Evolutionary conservation across 2,797 vertebrate genomes (phyloP).

Genomic region (Glyptemys insculpta): DNA sequence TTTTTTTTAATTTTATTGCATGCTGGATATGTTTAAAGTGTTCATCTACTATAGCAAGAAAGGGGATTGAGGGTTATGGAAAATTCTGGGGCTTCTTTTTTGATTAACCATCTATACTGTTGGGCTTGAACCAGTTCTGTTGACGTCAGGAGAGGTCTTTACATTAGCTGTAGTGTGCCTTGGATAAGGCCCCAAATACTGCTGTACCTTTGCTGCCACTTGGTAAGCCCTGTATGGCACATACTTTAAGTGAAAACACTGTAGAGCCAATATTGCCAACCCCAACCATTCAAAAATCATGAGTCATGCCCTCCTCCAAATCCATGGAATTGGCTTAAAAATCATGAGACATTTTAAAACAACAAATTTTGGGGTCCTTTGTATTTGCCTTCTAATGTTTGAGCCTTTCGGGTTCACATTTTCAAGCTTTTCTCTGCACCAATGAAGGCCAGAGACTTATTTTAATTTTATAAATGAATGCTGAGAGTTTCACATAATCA

Average conservation of each 20-base stretch:
- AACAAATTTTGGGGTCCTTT: not conserved
- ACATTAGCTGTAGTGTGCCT: not conserved
- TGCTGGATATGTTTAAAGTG: not conserved
- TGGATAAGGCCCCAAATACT: not conserved
- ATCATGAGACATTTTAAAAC: not conserved
- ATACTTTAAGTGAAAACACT: not conserved
- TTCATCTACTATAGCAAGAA: not conserved
- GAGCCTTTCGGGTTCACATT: not conserved
- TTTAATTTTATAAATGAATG: not conserved
- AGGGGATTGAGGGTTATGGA: not conserved
- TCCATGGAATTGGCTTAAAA: not conserved
- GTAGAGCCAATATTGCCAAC: not conserved
- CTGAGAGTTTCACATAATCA: not conserved
- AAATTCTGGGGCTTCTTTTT: not conserved
- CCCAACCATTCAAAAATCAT: not conserved
- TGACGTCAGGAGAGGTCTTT: not conserved
- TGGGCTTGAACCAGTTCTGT: not conserved
- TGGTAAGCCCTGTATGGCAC: not conserved
- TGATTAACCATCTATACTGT: not conserved
- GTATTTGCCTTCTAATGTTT: not conserved
- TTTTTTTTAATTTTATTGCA: too few species aligned
- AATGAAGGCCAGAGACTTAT: accelerated
- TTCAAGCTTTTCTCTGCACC: not conserved
- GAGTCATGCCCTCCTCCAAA: not conserved
- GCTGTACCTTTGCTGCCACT: accelerated